Conservation (phyloP, 2,797 vertebrate genomes). For the Parauchenoglanis ngamensis region DNA sequence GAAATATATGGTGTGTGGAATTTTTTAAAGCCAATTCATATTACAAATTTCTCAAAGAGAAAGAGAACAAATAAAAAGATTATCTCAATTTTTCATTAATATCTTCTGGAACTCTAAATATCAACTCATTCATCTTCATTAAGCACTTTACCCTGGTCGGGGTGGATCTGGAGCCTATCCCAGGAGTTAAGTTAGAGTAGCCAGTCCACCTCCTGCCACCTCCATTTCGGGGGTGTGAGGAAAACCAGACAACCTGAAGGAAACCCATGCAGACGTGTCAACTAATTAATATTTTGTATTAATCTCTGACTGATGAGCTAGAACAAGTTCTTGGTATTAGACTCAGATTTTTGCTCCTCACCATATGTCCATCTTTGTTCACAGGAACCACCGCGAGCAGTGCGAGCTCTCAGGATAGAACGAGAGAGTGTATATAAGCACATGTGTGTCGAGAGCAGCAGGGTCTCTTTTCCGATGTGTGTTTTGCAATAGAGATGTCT, state of each 20-base stretch:
- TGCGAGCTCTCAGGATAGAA: conserved; percentile 28
- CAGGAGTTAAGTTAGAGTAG: not conserved
- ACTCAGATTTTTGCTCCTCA: not conserved
- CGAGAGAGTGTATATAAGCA: conserved; percentile 27
- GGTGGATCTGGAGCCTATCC: not conserved
- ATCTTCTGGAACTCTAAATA: not conserved
- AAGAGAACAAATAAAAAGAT: not conserved
- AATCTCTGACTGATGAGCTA: not conserved
- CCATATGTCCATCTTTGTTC: conserved; percentile 18
- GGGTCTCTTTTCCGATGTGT: conserved; percentile 46
- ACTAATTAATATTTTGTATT: not conserved
- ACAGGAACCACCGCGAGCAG: conserved; percentile 19
- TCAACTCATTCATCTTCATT: not conserved
- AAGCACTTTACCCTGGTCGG: not conserved
- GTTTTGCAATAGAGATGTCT: conserved; percentile 77
- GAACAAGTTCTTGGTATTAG: not conserved
- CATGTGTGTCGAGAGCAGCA: conserved; percentile 43
- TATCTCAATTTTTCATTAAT: too few species aligned
- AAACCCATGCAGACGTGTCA: not conserved
- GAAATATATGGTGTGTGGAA: not conserved
- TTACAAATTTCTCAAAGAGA: not conserved
- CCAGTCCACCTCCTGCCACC: not conserved
- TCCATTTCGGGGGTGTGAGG: not conserved
- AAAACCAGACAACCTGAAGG: not conserved
- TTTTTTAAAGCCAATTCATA: not conserved